phyloP scores from a whole-genome alignment of 2,797 vertebrate genomes.

The Syngnathus acus region DNA sequence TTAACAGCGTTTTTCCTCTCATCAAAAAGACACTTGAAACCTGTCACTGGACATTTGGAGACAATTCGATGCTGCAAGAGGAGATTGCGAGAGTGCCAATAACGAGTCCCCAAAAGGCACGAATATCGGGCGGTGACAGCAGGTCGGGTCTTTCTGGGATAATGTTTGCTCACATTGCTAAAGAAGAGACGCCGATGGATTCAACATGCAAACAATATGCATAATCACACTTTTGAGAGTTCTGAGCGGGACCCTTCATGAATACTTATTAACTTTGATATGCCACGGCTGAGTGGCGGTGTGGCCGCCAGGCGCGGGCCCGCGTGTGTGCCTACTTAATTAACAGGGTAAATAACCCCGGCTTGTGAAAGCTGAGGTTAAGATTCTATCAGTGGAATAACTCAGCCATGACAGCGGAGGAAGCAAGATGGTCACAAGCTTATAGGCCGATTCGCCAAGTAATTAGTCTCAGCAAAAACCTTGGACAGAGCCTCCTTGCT shows the following conservation, averaged over 20 bases:
- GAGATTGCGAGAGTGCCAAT: conserved; percentile 48
- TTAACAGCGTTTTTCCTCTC: conserved; percentile 22
- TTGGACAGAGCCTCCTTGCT: conserved; percentile 38
- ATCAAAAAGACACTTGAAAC: conserved; percentile 51
- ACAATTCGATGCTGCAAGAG: conserved; percentile 36
- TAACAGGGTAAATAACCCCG: conserved; percentile 58
- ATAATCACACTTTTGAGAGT: conserved; percentile 34
- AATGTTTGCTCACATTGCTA: background rate
- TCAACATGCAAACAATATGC: conserved; percentile 32
- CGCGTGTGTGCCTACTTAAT: conserved; percentile 43
- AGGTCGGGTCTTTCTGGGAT: conserved; percentile 17
- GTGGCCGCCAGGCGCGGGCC: conserved; percentile 26
- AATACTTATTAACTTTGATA: conserved; percentile 31
- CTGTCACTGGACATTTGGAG: conserved; percentile 39
- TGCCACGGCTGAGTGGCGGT: conserved; percentile 29
- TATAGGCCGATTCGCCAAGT: conserved; percentile 52
- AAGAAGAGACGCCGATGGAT: conserved; percentile 30
- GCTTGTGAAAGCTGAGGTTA: conserved; percentile 50
- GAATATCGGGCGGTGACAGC: conserved; percentile 16
- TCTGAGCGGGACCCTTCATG: conserved; percentile 25
- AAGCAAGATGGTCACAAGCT: conserved; percentile 42
- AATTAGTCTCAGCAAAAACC: conserved; percentile 53
- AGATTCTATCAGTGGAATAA: conserved; percentile 59
- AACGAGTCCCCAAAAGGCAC: conserved; percentile 24
- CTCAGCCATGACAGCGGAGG: conserved; percentile 53